These are phyloP conservation scores for Sinopyrophorus schimmeli DNA, from an alignment of 2,888 invertebrate species.

Conservation along the genomic window DNA sequence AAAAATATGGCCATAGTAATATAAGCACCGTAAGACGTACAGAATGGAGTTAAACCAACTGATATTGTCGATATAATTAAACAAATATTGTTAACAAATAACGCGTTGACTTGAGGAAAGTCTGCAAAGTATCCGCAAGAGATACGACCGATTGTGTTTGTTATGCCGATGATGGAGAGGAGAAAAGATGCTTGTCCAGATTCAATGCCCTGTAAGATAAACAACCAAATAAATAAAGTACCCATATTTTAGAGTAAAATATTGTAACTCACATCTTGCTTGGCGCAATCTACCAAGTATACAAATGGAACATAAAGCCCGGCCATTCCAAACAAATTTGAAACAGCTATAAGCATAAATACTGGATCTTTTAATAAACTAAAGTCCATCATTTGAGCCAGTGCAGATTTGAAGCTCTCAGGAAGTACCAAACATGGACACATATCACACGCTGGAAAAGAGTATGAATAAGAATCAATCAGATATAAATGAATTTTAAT, in stretches of 20 bases:
- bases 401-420: slow-evolving; percentile 78
- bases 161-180: slow-evolving; percentile 85
- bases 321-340: slow-evolving; percentile 96
- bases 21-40: slow-evolving; percentile 74
- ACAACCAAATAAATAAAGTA: background rate
- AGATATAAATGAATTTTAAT: slow-evolving; percentile 5
- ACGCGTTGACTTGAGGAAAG: slow-evolving; percentile 88
- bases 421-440: slow-evolving; percentile 81
- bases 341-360: slow-evolving; percentile 89
- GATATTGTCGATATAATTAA: slow-evolving; percentile 86
- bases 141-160: slow-evolving; percentile 92
- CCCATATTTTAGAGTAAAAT: slow-evolving; percentile 2
- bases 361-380: slow-evolving; percentile 85
- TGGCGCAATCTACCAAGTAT: slow-evolving; percentile 85
- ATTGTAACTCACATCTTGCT: slow-evolving; percentile 63
- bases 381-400: slow-evolving; percentile 90
- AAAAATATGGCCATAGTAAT: slow-evolving; percentile 84
- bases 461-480: slow-evolving; percentile 12
- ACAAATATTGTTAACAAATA: slow-evolving; percentile 91
- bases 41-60: slow-evolving; percentile 83
- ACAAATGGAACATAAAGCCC: slow-evolving; percentile 97
- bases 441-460: slow-evolving; percentile 69
- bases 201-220: slow-evolving; percentile 68
- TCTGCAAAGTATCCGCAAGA: slow-evolving; percentile 88
- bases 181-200: slow-evolving; percentile 72